Conservation (phyloP, 2,797 vertebrate species). For the Apogon talboti region DNA sequence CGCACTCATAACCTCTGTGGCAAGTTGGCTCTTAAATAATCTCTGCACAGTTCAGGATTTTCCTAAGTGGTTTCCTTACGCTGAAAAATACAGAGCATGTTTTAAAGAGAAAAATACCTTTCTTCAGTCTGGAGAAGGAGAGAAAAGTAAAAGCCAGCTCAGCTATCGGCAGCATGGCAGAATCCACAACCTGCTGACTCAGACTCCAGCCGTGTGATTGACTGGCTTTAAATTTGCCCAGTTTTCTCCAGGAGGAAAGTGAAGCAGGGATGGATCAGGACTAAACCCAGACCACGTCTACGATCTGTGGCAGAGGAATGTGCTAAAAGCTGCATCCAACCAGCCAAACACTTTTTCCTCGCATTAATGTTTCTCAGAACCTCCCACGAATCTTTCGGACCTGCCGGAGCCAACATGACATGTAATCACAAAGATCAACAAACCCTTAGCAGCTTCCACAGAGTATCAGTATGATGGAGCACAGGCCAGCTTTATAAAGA, state of each 20-base stretch:
- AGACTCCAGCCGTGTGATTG: constrained; percentile 57
- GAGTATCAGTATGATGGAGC: constrained; percentile 25
- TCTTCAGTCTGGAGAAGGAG: constrained; percentile 26
- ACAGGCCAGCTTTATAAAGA: not conserved
- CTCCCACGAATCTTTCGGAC: constrained; percentile 59
- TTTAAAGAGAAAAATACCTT: constrained; percentile 42
- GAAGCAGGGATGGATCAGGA: constrained; percentile 46
- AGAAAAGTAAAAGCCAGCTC: constrained; percentile 42
- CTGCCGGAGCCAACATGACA: constrained; percentile 48
- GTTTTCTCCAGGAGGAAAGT: constrained; percentile 47
- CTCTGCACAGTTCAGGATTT: constrained; percentile 25
- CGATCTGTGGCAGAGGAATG: constrained; percentile 61
- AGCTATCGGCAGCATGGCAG: constrained; percentile 52
- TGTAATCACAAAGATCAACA: constrained; percentile 64
- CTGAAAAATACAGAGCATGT: constrained; percentile 28
- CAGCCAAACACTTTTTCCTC: constrained; percentile 63
- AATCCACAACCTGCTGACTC: constrained; percentile 59
- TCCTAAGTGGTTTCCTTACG: constrained; percentile 19
- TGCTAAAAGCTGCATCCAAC: constrained; percentile 65
- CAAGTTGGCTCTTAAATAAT: constrained; percentile 12
- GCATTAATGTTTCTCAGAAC: constrained; percentile 61
- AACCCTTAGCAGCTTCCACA: constrained; percentile 49
- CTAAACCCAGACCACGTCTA: constrained; percentile 62
- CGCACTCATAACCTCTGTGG: constrained; percentile 12
- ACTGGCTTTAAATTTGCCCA: constrained; percentile 56